phyloP scores from a whole-genome alignment of 2,113 vertebrate species.

The Toxostoma redivivum region DNA sequence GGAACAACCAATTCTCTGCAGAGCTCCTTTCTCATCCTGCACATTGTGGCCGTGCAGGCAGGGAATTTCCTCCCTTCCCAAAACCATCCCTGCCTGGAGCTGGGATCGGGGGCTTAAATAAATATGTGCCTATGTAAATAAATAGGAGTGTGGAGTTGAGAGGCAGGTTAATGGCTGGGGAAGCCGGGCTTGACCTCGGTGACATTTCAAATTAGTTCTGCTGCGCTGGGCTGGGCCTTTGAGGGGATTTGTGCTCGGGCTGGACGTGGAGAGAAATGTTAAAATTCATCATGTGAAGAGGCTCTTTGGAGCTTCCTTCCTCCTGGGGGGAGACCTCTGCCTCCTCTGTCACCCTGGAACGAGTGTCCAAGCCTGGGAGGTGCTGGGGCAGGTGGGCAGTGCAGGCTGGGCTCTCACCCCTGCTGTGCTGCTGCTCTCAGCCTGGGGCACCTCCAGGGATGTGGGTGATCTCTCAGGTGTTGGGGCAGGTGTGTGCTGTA shows the following conservation, averaged over 20 bases:
- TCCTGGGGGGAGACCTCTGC: not conserved
- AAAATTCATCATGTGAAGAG: constrained; percentile 1
- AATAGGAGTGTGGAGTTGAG: constrained; percentile 55
- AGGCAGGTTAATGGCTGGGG: constrained; percentile 60
- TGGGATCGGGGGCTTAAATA: constrained; percentile 39
- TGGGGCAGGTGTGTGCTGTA: not conserved
- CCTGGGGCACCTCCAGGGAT: not conserved
- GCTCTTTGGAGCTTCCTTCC: not conserved
- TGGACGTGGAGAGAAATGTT: not conserved
- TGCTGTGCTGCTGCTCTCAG: not conserved
- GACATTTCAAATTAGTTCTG: constrained; percentile 80
- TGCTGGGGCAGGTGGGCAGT: not conserved
- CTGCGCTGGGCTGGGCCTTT: constrained; percentile 63
- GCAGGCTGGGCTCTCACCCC: not conserved
- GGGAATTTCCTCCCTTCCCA: not conserved
- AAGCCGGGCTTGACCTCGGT: constrained; percentile 61
- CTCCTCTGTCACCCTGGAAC: not conserved
- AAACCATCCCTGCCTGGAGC: not conserved
- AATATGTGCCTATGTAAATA: constrained; percentile 65
- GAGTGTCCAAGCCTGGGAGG: rapidly evolving
- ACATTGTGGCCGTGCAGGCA: rapidly evolving
- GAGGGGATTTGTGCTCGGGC: constrained; percentile 25
- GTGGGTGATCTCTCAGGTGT: not conserved
- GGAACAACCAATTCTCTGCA: not conserved
- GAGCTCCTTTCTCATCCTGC: not conserved